Evolutionary conservation across 2,113 vertebrate species (phyloP).

Genomic region (Narcine bancroftii): DNA sequence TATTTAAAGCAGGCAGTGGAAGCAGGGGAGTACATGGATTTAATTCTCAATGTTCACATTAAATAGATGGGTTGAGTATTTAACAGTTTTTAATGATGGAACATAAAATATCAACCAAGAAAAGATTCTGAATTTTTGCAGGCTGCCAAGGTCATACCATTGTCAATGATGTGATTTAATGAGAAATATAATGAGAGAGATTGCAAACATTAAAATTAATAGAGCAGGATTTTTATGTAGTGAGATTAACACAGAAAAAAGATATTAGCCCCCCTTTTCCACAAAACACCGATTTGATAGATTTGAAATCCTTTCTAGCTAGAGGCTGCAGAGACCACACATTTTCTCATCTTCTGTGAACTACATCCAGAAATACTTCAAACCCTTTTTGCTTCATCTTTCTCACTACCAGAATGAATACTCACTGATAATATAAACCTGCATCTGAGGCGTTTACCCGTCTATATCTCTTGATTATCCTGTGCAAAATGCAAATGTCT

Average conservation of each 20-base stretch:
- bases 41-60: background rate
- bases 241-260: background rate
- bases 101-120: background rate
- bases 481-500: no score
- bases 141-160: slow-evolving; percentile 23
- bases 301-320: background rate
- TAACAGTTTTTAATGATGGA: background rate
- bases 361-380: background rate
- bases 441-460: background rate
- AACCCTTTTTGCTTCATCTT: background rate
- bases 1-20: background rate
- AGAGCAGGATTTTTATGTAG: slow-evolving; percentile 7
- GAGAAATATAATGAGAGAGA: slow-evolving; percentile 31
- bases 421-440: background rate
- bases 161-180: slow-evolving; percentile 30
- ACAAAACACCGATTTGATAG: background rate
- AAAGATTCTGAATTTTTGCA: slow-evolving; percentile 8
- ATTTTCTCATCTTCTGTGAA: background rate
- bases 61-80: background rate
- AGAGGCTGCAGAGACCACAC: background rate
- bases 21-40: background rate
- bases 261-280: background rate
- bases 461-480: background rate
- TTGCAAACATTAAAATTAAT: slow-evolving; percentile 33
- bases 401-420: background rate